phyloP scores from a whole-genome alignment of 1,140 invertebrate species.

The Zaprionus tsacasi region DNA sequence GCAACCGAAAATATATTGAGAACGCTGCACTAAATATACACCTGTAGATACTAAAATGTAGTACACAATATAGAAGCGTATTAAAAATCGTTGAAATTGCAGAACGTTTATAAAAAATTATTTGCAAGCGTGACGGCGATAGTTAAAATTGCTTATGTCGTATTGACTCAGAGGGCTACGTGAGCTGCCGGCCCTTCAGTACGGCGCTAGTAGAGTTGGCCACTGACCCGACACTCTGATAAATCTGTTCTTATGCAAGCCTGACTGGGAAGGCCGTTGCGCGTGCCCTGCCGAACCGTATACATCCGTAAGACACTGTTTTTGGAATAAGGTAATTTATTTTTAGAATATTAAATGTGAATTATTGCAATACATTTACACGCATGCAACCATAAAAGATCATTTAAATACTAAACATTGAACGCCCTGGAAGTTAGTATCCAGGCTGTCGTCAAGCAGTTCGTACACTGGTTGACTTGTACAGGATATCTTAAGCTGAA shows the following conservation, averaged over 20 bases:
- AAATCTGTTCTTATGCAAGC: slow-evolving; percentile 41
- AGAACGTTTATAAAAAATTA: slow-evolving; percentile 58
- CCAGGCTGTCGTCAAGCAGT: slow-evolving; percentile 43
- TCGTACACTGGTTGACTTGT: slow-evolving; percentile 8
- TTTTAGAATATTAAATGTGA: slow-evolving; percentile 32
- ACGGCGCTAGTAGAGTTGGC: not conserved
- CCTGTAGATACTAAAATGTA: slow-evolving; percentile 1
- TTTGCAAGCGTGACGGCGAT: slow-evolving; percentile 31
- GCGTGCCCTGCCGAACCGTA: slow-evolving; percentile 42
- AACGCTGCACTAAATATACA: not conserved
- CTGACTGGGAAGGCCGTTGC: slow-evolving; percentile 5
- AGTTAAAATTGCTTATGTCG: slow-evolving; percentile 8
- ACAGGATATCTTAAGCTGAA: slow-evolving; percentile 4
- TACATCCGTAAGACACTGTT: slow-evolving; percentile 40
- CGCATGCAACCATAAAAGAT: not conserved
- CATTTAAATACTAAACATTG: slow-evolving; percentile 54
- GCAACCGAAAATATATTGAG: not conserved
- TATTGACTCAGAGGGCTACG: slow-evolving; percentile 26
- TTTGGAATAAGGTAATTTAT: slow-evolving; percentile 10
- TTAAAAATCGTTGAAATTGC: slow-evolving; percentile 69
- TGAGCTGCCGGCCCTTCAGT: slow-evolving; percentile 8
- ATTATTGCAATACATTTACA: slow-evolving; percentile 34
- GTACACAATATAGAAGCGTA: slow-evolving; percentile 30
- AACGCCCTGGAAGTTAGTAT: slow-evolving; percentile 39
- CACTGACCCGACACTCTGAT: slow-evolving; percentile 11